Evolutionary conservation across 1,140 invertebrate genomes (phyloP).

Genomic region (Epicauta chinensis): DNA sequence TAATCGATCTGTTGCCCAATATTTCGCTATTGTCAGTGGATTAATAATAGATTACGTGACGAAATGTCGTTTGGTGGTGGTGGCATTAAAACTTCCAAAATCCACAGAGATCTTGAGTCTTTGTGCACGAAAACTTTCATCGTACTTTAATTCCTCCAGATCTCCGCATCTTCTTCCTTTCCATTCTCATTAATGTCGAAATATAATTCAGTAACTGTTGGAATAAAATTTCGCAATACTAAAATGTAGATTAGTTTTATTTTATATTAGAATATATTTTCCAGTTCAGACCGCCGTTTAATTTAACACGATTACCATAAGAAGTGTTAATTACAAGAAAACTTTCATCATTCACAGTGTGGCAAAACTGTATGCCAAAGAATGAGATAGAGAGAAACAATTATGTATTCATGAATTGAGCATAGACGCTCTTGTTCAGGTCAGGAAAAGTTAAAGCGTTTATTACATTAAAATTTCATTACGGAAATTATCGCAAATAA

Average conservation of each 20-base stretch:
- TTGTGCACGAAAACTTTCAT: slow-evolving; percentile 7
- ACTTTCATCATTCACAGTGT: slow-evolving; percentile 17
- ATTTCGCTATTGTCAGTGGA: slow-evolving; percentile 19
- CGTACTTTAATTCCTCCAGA: slow-evolving; percentile 26
- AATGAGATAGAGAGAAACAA: not conserved
- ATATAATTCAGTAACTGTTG: too few relatives aligned
- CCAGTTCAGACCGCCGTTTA: slow-evolving; percentile 26
- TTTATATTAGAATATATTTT: slow-evolving; percentile 25
- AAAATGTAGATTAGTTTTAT: slow-evolving; percentile 32
- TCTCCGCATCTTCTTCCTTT: not conserved
- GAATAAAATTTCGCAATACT: slow-evolving; percentile 26
- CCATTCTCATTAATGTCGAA: too few relatives aligned
- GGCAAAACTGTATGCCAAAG: not conserved
- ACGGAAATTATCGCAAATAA: too few relatives aligned
- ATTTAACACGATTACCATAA: slow-evolving; percentile 37
- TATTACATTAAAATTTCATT: too few relatives aligned
- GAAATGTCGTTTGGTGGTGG: slow-evolving; percentile 3
- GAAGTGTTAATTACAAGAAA: slow-evolving; percentile 37
- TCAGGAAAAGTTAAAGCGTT: too few relatives aligned
- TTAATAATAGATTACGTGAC: slow-evolving; percentile 30
- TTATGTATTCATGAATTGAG: slow-evolving; percentile 23
- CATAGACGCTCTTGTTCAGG: too few relatives aligned
- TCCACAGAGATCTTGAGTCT: slow-evolving; percentile 21
- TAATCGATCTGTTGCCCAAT: too few relatives aligned
- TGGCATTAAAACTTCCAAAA: slow-evolving; percentile 17